Evolutionary conservation across 2,797 vertebrate genomes (phyloP).

Genomic region (Melanotaenia pygmaea): DNA sequence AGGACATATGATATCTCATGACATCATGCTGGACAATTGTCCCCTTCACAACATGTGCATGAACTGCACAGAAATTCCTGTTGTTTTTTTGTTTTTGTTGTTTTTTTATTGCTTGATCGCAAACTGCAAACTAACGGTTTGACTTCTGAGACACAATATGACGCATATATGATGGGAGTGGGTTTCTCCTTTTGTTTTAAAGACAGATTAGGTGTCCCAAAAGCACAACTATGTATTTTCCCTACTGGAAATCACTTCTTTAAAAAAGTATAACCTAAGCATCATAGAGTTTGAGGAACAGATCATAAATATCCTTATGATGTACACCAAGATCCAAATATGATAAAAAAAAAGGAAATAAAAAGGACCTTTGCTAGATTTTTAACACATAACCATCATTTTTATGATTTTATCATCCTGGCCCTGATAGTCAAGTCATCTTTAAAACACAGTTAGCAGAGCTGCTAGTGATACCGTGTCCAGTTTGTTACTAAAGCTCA

Average conservation of each 20-base stretch:
- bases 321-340: not conserved
- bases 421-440: constrained; percentile 12
- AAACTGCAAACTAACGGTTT: not conserved
- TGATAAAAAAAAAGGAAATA: not conserved
- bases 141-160: not conserved
- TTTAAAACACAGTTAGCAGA: constrained; percentile 31
- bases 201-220: not conserved
- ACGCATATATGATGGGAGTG: not conserved
- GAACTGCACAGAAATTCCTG: constrained; percentile 4
- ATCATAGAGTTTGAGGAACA: not conserved
- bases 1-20: constrained; percentile 63
- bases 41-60: constrained; percentile 7
- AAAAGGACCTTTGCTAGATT: not conserved
- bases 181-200: not conserved
- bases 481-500: not conserved
- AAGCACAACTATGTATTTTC: not conserved
- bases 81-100: not conserved
- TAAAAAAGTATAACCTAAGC: not conserved
- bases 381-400: not conserved
- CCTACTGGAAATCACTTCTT: not conserved
- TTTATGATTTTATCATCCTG: constrained; percentile 5
- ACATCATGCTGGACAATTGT: constrained; percentile 56
- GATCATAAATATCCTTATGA: not conserved
- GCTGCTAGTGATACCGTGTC: constrained; percentile 33
- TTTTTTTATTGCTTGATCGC: not conserved